phyloP scores from a whole-genome alignment of 2,797 vertebrate genomes.

The Urophycis tenuis region DNA sequence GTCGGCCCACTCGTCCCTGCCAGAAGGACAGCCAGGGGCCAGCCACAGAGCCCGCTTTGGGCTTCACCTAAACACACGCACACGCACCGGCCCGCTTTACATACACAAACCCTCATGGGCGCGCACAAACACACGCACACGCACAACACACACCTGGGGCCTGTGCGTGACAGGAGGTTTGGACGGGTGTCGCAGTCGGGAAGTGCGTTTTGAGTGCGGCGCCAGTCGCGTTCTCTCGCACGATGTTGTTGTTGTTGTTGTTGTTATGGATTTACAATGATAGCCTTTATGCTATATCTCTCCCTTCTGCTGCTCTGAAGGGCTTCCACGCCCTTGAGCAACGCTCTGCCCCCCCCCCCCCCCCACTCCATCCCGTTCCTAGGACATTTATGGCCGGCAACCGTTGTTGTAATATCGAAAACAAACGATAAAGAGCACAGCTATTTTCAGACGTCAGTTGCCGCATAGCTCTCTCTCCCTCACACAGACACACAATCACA shows the following conservation, averaged over 20 bases:
- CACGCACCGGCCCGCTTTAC: neutral
- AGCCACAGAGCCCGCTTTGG: neutral
- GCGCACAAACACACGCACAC: too few relatives aligned
- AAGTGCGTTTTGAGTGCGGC: neutral
- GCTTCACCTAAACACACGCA: neutral
- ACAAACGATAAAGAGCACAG: neutral
- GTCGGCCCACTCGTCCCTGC: too few relatives aligned
- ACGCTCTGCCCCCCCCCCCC: neutral
- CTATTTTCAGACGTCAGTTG: constrained; percentile 1
- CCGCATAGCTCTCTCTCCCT: neutral
- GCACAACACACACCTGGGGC: neutral
- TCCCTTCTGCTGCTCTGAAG: neutral
- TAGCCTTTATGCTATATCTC: neutral
- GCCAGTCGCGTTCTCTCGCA: too few relatives aligned
- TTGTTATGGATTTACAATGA: neutral
- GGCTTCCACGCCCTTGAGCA: neutral
- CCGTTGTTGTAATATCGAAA: neutral
- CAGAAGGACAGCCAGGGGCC: neutral
- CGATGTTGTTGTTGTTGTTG: too few relatives aligned
- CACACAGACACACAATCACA: too few relatives aligned
- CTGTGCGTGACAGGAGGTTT: neutral
- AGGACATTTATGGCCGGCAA: neutral
- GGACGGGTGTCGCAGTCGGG: neutral
- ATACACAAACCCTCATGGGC: neutral
- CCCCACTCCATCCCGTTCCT: too few relatives aligned